phyloP scores from a whole-genome alignment of 2,113 vertebrate genomes.

The Ancistrus triradiatus region DNA sequence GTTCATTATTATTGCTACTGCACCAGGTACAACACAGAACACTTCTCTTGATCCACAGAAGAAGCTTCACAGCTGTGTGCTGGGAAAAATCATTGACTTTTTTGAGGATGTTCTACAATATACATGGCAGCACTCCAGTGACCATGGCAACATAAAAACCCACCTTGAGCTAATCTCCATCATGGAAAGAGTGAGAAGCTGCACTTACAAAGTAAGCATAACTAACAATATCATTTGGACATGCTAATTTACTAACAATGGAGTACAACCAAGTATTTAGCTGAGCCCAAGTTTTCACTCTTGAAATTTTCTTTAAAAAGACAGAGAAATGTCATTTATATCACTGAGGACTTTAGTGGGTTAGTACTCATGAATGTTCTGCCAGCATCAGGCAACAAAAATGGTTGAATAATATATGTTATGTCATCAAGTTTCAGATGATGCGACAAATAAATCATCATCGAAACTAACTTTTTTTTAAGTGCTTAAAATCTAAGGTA shows the following conservation, averaged over 20 bases:
- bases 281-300: too few relatives aligned
- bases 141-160: neutral
- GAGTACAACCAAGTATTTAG: neutral
- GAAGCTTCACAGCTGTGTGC: conserved; percentile 34
- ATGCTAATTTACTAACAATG: neutral
- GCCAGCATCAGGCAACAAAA: too few relatives aligned
- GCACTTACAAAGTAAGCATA: conserved; percentile 29
- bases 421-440: too few relatives aligned
- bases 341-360: too few relatives aligned
- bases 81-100: conserved; percentile 28
- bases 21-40: neutral
- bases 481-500: too few relatives aligned
- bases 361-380: too few relatives aligned
- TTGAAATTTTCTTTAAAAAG: too few relatives aligned
- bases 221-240: neutral
- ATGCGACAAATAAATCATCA: too few relatives aligned
- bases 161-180: conserved; percentile 21
- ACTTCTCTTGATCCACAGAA: conserved; percentile 7
- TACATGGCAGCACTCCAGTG: neutral
- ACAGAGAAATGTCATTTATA: too few relatives aligned
- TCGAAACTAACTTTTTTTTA: too few relatives aligned
- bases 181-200: conserved; percentile 26
- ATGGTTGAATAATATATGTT: too few relatives aligned
- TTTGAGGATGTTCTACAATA: conserved; percentile 7
- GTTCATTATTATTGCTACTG: neutral